Evolutionary conservation across 2,113 vertebrate genomes (phyloP).

Genomic region (Lepus americanus): DNA sequence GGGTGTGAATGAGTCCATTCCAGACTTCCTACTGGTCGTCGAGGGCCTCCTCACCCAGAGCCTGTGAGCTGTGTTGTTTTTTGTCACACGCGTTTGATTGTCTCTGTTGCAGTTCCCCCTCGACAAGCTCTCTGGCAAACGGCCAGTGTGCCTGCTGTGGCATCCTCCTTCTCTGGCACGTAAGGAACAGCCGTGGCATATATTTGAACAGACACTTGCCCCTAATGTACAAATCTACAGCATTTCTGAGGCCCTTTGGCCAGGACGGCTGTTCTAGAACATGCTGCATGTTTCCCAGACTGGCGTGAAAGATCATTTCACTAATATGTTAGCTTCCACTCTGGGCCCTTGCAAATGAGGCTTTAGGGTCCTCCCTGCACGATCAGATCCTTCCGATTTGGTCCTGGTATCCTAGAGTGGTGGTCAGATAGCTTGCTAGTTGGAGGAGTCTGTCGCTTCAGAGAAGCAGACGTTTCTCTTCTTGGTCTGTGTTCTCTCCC

Average conservation of each 20-base stretch:
- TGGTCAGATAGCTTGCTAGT: background rate
- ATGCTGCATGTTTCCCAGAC: slow-evolving; percentile 69
- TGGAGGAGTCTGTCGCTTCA: slow-evolving; percentile 34
- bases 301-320: slow-evolving; percentile 74
- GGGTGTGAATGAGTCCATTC: too few species aligned
- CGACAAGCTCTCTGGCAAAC: background rate
- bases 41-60: fast-evolving
- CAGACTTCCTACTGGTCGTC: background rate
- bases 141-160: background rate
- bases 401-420: background rate
- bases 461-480: slow-evolving; percentile 35
- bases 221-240: background rate
- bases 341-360: slow-evolving; percentile 64
- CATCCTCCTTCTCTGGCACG: background rate
- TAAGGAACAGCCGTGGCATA: slow-evolving; percentile 14
- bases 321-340: slow-evolving; percentile 73
- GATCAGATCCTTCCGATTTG: slow-evolving; percentile 48
- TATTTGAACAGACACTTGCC: background rate
- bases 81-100: fast-evolving
- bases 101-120: fast-evolving
- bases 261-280: slow-evolving; percentile 78
- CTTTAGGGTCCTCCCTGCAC: slow-evolving; percentile 59
- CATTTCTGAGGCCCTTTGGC: slow-evolving; percentile 74
- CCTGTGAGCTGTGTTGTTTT: background rate
- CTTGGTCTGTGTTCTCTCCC: background rate